Conservation (phyloP, 1,140 invertebrate species). For the Adoxophyes honmai region DNA sequence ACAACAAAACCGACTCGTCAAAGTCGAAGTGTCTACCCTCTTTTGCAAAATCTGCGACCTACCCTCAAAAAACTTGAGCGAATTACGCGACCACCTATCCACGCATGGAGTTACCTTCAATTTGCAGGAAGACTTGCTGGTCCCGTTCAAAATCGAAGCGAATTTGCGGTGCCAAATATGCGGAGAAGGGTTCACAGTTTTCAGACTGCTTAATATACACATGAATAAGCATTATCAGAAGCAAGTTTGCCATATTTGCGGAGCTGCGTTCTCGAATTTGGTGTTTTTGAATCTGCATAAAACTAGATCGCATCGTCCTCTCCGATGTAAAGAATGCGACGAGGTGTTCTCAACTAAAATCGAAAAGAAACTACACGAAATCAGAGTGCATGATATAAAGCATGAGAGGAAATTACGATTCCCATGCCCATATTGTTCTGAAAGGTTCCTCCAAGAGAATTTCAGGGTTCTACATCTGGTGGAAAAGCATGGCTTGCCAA, state of each 20-base stretch:
- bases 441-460: slow-evolving; percentile 58
- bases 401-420: slow-evolving; percentile 48
- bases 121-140: slow-evolving; percentile 39
- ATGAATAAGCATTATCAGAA: slow-evolving; percentile 62
- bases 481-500: slow-evolving; percentile 50
- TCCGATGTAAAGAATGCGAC: slow-evolving; percentile 40
- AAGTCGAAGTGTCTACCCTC: slow-evolving; percentile 54
- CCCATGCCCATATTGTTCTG: slow-evolving; percentile 52
- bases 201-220: slow-evolving; percentile 56
- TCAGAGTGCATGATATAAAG: slow-evolving; percentile 35
- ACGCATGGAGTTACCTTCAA: slow-evolving; percentile 40
- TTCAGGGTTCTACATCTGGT: slow-evolving; percentile 50
- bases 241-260: slow-evolving; percentile 60
- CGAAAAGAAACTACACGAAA: slow-evolving; percentile 51
- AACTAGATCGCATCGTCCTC: slow-evolving; percentile 40
- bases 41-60: slow-evolving; percentile 43
- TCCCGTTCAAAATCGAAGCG: slow-evolving; percentile 52
- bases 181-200: slow-evolving; percentile 37
- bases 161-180: slow-evolving; percentile 56
- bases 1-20: slow-evolving; percentile 52
- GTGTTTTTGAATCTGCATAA: slow-evolving; percentile 59
- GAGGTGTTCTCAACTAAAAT: slow-evolving; percentile 32
- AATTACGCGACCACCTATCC: slow-evolving; percentile 39
- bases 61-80: slow-evolving; percentile 27
- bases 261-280: slow-evolving; percentile 51